Percentiles rank a stretch among this genome's conserved stretches.
phyloP scores from a whole-genome alignment of 2,113 vertebrate genomes.

The Leucosticte australis region DNA sequence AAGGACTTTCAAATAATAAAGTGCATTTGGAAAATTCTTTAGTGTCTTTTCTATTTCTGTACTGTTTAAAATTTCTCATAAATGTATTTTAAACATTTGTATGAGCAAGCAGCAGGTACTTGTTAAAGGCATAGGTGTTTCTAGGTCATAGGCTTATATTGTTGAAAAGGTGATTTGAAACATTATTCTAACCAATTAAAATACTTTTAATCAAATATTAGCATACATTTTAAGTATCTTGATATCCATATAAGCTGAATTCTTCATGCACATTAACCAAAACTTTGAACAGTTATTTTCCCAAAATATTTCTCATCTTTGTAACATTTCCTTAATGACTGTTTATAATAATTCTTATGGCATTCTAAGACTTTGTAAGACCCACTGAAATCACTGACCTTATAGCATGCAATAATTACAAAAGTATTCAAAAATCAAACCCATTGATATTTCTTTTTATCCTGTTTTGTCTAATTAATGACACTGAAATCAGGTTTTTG shows the following conservation, averaged over 20 bases:
- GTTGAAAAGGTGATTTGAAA: not conserved
- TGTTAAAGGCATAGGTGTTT: not conserved
- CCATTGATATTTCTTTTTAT: not conserved
- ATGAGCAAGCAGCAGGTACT: not conserved
- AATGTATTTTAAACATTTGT: not conserved
- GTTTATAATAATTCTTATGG: not conserved
- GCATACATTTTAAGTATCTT: not conserved
- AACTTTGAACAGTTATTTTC: not conserved
- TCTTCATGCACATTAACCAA: not conserved
- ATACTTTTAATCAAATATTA: not conserved
- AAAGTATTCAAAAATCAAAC: not conserved
- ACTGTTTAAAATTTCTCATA: not conserved
- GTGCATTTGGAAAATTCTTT: not conserved
- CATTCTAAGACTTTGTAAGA: not conserved
- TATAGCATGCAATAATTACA: not conserved
- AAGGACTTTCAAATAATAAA: not conserved
- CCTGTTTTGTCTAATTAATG: not conserved
- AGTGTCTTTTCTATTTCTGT: not conserved
- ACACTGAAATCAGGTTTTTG: not conserved
- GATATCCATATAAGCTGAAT: not conserved
- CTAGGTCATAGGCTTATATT: not conserved
- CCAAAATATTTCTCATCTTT: not conserved
- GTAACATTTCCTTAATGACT: not conserved
- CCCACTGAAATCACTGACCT: rapidly evolving
- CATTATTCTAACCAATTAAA: not conserved